Conservation (phyloP, 2,113 vertebrate genomes). For the Pseudorasbora parva region DNA sequence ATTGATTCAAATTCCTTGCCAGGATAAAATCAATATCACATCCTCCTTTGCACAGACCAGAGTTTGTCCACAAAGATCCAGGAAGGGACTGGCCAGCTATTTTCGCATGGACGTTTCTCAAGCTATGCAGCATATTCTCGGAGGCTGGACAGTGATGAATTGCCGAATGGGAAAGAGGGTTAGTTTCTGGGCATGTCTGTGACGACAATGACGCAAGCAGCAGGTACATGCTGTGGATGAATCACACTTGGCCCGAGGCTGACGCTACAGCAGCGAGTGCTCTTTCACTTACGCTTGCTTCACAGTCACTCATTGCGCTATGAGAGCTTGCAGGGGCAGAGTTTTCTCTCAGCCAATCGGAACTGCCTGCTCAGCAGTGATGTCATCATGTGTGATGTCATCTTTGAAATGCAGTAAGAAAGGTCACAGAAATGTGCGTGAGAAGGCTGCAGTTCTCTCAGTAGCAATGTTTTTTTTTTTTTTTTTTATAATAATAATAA, state of each 20-base stretch:
- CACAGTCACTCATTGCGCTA: background rate
- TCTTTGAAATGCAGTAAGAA: slow-evolving; percentile 19
- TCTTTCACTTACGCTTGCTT: slow-evolving; percentile 43
- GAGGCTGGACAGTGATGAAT: background rate
- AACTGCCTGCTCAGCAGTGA: slow-evolving; percentile 1
- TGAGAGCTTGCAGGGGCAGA: slow-evolving; percentile 32
- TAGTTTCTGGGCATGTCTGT: slow-evolving; percentile 28
- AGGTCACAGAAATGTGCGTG: background rate
- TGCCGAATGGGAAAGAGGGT: background rate
- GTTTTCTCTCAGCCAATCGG: slow-evolving; percentile 47
- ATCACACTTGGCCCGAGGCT: slow-evolving; percentile 19
- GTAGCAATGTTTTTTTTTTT: background rate
- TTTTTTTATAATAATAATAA: background rate
- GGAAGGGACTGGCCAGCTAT: background rate
- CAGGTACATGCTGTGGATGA: slow-evolving; percentile 29
- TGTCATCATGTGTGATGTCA: slow-evolving; percentile 42
- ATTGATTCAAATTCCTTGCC: background rate
- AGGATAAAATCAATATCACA: slow-evolving; percentile 13
- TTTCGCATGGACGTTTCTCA: background rate
- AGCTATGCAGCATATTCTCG: background rate
- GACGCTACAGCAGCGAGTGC: background rate
- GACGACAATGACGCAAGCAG: slow-evolving; percentile 8
- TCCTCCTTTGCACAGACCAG: background rate
- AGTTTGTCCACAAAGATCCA: background rate
- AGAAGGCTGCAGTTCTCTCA: slow-evolving; percentile 29